These are phyloP conservation scores for Orchesella flavescens DNA, from an alignment of 2,888 invertebrate species.

Conservation along the genomic window DNA sequence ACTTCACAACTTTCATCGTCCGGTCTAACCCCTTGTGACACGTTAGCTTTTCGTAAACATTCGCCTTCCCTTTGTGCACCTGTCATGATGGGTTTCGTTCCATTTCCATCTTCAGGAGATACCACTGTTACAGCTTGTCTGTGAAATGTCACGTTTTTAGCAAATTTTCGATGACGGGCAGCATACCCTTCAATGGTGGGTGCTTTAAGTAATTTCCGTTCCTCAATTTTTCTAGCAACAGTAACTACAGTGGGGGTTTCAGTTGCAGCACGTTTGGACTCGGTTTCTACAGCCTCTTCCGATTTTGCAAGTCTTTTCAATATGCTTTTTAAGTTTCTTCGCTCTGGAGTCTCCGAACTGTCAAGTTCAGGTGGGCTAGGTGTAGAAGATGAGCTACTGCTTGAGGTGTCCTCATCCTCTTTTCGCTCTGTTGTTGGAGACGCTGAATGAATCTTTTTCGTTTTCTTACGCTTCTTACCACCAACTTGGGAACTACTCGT, in stretches of 20 bases:
- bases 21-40: background rate
- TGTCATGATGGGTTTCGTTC: background rate
- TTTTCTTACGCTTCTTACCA: conserved; percentile 56
- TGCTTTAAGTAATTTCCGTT: conserved; percentile 83
- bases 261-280: background rate
- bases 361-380: conserved; percentile 76
- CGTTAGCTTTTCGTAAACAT: background rate
- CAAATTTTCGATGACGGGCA: conserved; percentile 85
- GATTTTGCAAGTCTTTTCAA: conserved; percentile 83
- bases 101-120: conserved; percentile 79
- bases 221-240: conserved; percentile 74
- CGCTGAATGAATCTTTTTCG: conserved; percentile 40
- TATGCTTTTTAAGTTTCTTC: conserved; percentile 88
- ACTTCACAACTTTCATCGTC: conserved; percentile 10
- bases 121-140: conserved; percentile 82
- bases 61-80: conserved; percentile 4
- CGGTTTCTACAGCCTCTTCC: conserved; percentile 43
- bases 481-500: conserved; percentile 34
- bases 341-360: conserved; percentile 87
- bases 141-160: conserved; percentile 92
- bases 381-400: conserved; percentile 46
- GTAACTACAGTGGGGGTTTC: conserved; percentile 14
- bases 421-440: conserved; percentile 49
- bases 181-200: conserved; percentile 92
- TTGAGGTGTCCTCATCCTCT: conserved; percentile 13